Evolutionary conservation across 2,113 vertebrate genomes (phyloP), one percentile per base, ranked within the genome.

Genomic region (Gadus macrocephalus): DNA sequence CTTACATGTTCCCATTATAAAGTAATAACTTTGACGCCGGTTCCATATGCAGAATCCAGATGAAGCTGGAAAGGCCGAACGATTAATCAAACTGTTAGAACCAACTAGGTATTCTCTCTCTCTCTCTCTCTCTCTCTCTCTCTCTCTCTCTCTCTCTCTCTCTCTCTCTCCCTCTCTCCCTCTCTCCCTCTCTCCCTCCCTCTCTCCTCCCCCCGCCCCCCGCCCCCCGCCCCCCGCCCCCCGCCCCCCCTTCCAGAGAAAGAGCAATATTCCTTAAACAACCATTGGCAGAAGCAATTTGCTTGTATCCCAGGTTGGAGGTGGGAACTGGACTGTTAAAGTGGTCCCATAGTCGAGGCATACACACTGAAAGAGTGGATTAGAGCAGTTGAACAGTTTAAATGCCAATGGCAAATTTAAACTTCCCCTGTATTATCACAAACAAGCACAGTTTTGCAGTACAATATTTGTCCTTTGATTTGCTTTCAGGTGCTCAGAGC

Each of bases 1-100:
- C 83, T 86, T 84, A 89, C 76, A 83, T 82, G 77, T 88, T 85
- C 83, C 76, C 68, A 79, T 86, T 81, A 83, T 72, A 85, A 81
- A 88, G 84, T 79, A 80, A 85, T 86, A 87, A 87, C 77, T 82
- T 86, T 67, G 78, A 66, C 73, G 64, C 76, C 2, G 59, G 53
- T 25, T 73, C 64, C 1, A 62, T 17, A 67, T 68, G 64, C 75
- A 66, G 78, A 59, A 78, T 83, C 83, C 78, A 86, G 79, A 87
- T 81, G 72, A 35, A 78, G 66, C 53, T 3, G 6, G 62, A 66
- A 75, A 49, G 73, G 74, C 67, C 17, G 59, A 15, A 20, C 64
- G 68, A 84, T 88, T 80, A 74, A 81, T 88, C 86, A 88, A 71
- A 72, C 15, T 1, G 66, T 69, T 83, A 69, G 67, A 67, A 65